Conservation (phyloP, 2,797 vertebrate genomes). For the Lerista edwardsae region DNA sequence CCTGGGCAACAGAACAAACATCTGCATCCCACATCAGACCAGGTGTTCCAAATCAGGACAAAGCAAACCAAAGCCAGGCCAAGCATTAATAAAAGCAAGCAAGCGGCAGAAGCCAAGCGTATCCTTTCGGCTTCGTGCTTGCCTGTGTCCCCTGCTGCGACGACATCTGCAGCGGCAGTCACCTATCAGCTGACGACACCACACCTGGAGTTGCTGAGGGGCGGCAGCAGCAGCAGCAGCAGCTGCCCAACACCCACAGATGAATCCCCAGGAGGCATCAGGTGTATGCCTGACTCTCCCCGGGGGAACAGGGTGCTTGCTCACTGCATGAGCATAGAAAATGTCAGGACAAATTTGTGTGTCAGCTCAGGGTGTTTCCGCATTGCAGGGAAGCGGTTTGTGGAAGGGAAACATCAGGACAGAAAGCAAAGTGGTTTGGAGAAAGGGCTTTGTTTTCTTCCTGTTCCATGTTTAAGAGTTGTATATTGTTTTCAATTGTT, state of each 20-base stretch:
- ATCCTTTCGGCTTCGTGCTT: constrained; percentile 63
- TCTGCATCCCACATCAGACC: constrained; percentile 72
- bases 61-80: constrained; percentile 63
- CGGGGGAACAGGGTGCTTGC: constrained; percentile 50
- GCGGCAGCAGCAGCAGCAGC: too few species aligned
- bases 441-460: constrained; percentile 28
- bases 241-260: constrained; percentile 61
- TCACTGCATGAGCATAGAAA: constrained; percentile 59
- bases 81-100: constrained; percentile 53
- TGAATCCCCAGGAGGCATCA: constrained; percentile 55
- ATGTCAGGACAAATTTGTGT: constrained; percentile 68
- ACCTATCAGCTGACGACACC: constrained; percentile 66
- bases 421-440: constrained; percentile 29
- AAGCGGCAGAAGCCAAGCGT: constrained; percentile 67
- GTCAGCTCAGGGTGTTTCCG: constrained; percentile 64
- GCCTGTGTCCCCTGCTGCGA: constrained; percentile 55
- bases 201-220: constrained; percentile 73
- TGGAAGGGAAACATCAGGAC: constrained; percentile 28
- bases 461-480: not conserved
- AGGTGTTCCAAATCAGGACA: constrained; percentile 74
- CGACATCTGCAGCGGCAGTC: constrained; percentile 65
- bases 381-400: constrained; percentile 60
- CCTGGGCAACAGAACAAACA: constrained; percentile 72
- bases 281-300: constrained; percentile 57
- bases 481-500: constrained; percentile 21